phyloP scores from a whole-genome alignment of 1,140 invertebrate genomes.

The Pollicipes pollicipes region DNA sequence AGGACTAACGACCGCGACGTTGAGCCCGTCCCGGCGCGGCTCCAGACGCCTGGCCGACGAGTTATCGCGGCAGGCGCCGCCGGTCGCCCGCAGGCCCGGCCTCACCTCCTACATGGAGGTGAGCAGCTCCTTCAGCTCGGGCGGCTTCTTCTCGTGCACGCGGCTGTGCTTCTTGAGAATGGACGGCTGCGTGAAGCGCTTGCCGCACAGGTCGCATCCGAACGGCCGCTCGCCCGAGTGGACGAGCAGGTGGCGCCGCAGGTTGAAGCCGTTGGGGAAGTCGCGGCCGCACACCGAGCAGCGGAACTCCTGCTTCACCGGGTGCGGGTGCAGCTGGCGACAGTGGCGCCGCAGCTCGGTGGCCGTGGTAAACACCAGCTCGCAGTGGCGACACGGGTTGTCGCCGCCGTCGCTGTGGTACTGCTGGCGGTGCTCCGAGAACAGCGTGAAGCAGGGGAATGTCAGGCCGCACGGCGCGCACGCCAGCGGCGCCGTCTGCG shows the following conservation, averaged over 20 bases:
- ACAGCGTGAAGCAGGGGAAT: background rate
- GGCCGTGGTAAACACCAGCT: slow-evolving; percentile 1
- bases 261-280: slow-evolving; percentile 6
- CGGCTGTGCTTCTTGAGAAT: background rate
- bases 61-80: too few relatives aligned
- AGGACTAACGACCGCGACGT: too few relatives aligned
- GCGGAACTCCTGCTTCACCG: slow-evolving; percentile 2
- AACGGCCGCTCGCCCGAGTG: slow-evolving; percentile 16
- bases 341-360: slow-evolving; percentile 4
- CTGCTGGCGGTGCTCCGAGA: slow-evolving; percentile 3
- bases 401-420: slow-evolving; percentile 5
- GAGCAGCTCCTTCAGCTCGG: slow-evolving; percentile 5
- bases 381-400: slow-evolving; percentile 4
- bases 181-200: slow-evolving; percentile 5
- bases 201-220: slow-evolving; percentile 50
- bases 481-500: background rate
- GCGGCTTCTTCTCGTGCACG: slow-evolving; percentile 1
- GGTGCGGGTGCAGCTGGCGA: slow-evolving; percentile 2
- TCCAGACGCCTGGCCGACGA: too few relatives aligned
- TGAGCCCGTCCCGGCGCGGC: too few relatives aligned
- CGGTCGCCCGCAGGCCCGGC: too few relatives aligned
- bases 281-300: background rate
- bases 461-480: slow-evolving; percentile 4
- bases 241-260: slow-evolving; percentile 15
- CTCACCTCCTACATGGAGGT: background rate